Conservation (phyloP, 2,888 invertebrate species). For the Carpatolechia fugitivella region DNA sequence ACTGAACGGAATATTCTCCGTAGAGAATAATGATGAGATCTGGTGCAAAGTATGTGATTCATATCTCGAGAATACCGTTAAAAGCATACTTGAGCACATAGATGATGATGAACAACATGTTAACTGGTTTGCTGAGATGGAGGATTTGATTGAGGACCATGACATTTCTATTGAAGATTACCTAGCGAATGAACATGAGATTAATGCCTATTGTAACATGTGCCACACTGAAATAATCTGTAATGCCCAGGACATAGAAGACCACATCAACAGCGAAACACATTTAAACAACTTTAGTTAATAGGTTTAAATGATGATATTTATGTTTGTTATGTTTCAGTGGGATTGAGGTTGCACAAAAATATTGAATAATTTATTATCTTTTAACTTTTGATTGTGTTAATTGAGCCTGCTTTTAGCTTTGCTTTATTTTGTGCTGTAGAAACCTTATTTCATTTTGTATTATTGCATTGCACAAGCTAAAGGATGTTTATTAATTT, state of each 20-base stretch:
- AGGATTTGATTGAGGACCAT: constrained; percentile 48
- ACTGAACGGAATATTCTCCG: constrained; percentile 48
- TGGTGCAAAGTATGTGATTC: constrained; percentile 56
- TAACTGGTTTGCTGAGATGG: constrained; percentile 53
- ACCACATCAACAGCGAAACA: constrained; percentile 47
- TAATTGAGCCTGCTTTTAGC: background rate
- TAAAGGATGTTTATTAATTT: no score
- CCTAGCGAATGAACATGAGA: constrained; percentile 45
- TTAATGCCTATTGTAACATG: constrained; percentile 49
- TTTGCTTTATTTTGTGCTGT: no score
- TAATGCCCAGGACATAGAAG: constrained; percentile 38
- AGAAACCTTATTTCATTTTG: no score
- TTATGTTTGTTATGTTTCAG: constrained; percentile 11
- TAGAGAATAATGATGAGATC: constrained; percentile 42
- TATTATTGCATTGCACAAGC: no score
- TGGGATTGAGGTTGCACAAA: constrained; percentile 6
- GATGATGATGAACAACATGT: constrained; percentile 49
- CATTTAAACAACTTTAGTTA: constrained; percentile 46
- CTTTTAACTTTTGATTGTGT: background rate
- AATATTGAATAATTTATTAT: background rate
- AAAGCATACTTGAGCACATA: constrained; percentile 43
- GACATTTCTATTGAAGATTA: constrained; percentile 44
- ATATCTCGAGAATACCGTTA: constrained; percentile 44
- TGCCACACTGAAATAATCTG: constrained; percentile 48
- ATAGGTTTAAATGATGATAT: constrained; percentile 11